Conservation (phyloP, 2,888 invertebrate genomes). For the Pharmacophagus antenor region DNA sequence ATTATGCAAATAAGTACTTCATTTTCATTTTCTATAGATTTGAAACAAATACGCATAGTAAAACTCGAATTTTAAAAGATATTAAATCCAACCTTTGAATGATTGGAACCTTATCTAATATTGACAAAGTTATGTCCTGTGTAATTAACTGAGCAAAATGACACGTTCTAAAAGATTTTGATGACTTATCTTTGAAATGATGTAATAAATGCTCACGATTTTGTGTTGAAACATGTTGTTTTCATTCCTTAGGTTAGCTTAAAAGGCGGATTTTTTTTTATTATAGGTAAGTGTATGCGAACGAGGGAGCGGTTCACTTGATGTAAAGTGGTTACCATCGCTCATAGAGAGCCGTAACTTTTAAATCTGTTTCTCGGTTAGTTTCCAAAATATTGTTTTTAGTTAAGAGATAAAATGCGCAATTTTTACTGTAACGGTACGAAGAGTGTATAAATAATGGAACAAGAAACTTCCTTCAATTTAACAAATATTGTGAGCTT, state of each 20-base stretch:
- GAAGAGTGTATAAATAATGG: neutral
- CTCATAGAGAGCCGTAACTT: too few relatives aligned
- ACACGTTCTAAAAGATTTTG: neutral
- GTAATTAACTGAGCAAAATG: neutral
- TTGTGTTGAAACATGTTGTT: neutral
- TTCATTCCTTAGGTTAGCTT: too few relatives aligned
- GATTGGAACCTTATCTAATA: neutral
- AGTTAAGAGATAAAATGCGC: neutral
- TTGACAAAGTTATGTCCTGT: neutral
- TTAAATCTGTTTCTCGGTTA: too few relatives aligned
- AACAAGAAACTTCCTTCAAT: constrained; percentile 1
- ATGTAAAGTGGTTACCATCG: too few relatives aligned
- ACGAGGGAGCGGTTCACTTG: too few relatives aligned
- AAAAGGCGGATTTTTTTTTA: too few relatives aligned
- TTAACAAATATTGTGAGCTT: neutral
- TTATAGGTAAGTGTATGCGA: too few relatives aligned
- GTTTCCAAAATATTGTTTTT: neutral
- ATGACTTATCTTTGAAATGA: neutral
- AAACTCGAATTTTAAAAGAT: too few relatives aligned
- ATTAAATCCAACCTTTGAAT: neutral
- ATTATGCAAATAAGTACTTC: too few relatives aligned
- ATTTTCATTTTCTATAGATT: too few relatives aligned
- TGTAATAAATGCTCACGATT: too few relatives aligned
- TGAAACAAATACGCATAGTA: too few relatives aligned
- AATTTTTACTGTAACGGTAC: neutral